A percentile compares a stretch with the other conserved stretches of the same genome.
phyloP scores from a whole-genome alignment of 1,140 invertebrate genomes.

The Campoletis sonorensis region DNA sequence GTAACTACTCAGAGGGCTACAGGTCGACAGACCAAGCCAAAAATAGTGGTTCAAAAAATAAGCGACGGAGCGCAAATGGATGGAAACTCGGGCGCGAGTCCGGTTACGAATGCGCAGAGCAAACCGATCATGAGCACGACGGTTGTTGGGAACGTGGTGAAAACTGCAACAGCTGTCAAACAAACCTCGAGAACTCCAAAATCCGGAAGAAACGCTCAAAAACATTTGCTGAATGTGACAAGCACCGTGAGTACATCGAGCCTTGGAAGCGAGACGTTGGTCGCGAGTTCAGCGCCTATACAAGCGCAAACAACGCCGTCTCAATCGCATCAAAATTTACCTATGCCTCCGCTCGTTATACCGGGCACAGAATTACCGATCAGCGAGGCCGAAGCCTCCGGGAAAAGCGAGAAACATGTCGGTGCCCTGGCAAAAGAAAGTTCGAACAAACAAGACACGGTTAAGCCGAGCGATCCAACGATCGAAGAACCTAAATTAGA shows the following conservation, averaged over 20 bases:
- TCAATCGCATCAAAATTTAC: background rate
- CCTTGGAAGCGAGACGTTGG: background rate
- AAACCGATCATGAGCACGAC: slow-evolving; percentile 23
- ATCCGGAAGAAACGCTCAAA: slow-evolving; percentile 19
- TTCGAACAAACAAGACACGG: background rate
- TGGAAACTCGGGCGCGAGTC: background rate
- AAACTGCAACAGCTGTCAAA: background rate
- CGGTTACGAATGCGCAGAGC: background rate
- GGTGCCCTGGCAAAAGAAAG: background rate
- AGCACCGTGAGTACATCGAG: background rate
- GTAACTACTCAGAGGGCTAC: slow-evolving; percentile 56
- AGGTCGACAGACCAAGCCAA: slow-evolving; percentile 59
- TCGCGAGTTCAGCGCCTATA: background rate
- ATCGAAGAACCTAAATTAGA: slow-evolving; percentile 58
- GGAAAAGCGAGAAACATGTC: background rate
- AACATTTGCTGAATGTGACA: slow-evolving; percentile 16
- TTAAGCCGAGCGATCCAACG: background rate
- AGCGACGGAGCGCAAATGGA: too few relatives aligned
- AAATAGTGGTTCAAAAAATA: slow-evolving; percentile 47
- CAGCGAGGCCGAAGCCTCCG: background rate
- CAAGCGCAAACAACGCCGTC: background rate
- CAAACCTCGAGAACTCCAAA: background rate
- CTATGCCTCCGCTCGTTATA: background rate
- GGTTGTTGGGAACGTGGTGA: slow-evolving; percentile 17
- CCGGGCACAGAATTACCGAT: background rate